Conservation (phyloP, 1,140 invertebrate species). For the Doryteuthis pealeii region DNA sequence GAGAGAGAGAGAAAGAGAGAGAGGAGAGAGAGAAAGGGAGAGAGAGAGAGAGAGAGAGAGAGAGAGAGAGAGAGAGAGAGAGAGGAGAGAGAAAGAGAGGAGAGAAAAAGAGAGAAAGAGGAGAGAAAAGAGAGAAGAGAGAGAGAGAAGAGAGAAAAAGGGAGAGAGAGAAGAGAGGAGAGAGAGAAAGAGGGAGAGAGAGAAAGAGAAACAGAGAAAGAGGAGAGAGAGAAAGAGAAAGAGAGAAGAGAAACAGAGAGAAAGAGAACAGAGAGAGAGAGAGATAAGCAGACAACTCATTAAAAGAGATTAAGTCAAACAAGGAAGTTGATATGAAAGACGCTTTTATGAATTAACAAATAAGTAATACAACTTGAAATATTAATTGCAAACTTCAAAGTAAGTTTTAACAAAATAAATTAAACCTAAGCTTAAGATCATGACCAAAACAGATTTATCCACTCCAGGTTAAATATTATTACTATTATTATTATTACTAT, state of each 20-base stretch:
- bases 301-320: too few species aligned
- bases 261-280: too few species aligned
- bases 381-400: too few species aligned
- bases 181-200: background rate
- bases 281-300: too few species aligned
- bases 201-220: background rate
- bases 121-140: background rate
- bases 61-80: background rate
- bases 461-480: too few species aligned
- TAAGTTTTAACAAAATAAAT: too few species aligned
- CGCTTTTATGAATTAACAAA: too few species aligned
- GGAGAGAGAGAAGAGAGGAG: background rate
- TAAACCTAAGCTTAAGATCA: too few species aligned
- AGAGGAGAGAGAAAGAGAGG: background rate
- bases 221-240: background rate
- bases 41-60: background rate
- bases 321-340: too few species aligned
- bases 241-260: background rate
- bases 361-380: too few species aligned
- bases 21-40: background rate
- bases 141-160: background rate
- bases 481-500: too few species aligned
- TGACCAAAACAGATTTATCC: too few species aligned
- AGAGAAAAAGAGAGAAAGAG: background rate
- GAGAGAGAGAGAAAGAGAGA: background rate